Evolutionary conservation across 2,888 invertebrate species (phyloP), one percentile per base, ranked within the genome.

Genomic region (Abrostola tripartita): DNA sequence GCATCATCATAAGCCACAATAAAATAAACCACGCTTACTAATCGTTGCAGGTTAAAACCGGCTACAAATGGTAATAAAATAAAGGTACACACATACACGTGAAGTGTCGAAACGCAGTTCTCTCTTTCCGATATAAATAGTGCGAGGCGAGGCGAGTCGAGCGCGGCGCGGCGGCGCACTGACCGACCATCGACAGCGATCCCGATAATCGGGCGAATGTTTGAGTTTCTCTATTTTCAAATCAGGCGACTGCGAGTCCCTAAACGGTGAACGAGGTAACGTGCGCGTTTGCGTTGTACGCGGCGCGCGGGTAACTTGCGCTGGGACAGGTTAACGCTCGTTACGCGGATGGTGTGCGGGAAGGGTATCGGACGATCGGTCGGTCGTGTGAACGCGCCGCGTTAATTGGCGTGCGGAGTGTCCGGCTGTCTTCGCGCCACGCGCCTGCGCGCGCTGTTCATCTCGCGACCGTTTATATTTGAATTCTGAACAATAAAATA

Each of bases 161-260:
- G 84, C 84, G 86, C 88, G 82, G 91, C 91, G 92, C 90, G 92
- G 86, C 88, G 82, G 91, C 91, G 92, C 90, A 92, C 87, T 92
- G 92, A 92, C 92, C 92, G 91, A 88, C 89, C 92, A 91, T 93
- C 93, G 92, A 92, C 93, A 91, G 90, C 90, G 89, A 91, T 92
- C 90, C 91, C 91, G 92, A 93, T 93, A 86, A 93, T 92, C 92
- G 89, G 89, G 85, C 90, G 90, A 90, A 92, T 91, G 91, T 90
- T 92, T 92, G 88, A 92, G 92, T 92, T 93, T 92, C 93, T 93
- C 93, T 93, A 93, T 94, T 94, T 94, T 93, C 92, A 92, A 92
- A 92, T 92, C 89, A 87, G 85, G 83, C 78, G 81, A 76, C 74
- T 77, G 84, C 81, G 81, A 89, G 89, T 89, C 89, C 68, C 78